phyloP scores from a whole-genome alignment of 2,888 invertebrate species.

The Ligdia adustata region DNA sequence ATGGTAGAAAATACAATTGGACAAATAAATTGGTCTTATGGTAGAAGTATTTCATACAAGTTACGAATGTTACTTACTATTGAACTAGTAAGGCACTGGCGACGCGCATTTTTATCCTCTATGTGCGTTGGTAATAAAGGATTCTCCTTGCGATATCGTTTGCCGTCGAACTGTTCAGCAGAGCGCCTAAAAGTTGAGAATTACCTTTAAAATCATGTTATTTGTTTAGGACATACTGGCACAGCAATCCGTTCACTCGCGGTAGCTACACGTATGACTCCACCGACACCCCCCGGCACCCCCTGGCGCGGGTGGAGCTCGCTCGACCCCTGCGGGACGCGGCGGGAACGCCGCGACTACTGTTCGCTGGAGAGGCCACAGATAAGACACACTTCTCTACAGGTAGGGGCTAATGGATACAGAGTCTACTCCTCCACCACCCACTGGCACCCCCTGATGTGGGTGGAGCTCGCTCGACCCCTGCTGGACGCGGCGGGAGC shows the following conservation, averaged over 20 bases:
- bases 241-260: not conserved
- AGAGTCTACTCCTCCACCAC: not conserved
- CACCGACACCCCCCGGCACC: conserved; percentile 42
- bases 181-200: no score
- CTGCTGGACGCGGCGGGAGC: conserved; percentile 33
- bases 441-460: not conserved
- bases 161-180: no score
- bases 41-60: no score
- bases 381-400: conserved; percentile 77
- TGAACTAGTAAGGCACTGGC: no score
- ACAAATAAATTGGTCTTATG: no score
- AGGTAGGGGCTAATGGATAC: no score
- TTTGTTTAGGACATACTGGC: not conserved
- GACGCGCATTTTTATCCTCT: no score
- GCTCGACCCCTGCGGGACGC: conserved; percentile 33
- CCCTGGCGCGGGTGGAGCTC: not conserved
- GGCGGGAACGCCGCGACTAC: conserved; percentile 60
- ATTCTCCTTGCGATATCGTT: no score
- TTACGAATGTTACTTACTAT: no score
- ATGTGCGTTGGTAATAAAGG: no score
- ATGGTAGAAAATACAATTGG: no score
- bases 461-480: not conserved
- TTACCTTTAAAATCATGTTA: no score
- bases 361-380: conserved; percentile 83
- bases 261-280: conserved; percentile 86